Evolutionary conservation across 2,888 invertebrate species (phyloP).

Genomic region (Elaeidobius kamerunicus): DNA sequence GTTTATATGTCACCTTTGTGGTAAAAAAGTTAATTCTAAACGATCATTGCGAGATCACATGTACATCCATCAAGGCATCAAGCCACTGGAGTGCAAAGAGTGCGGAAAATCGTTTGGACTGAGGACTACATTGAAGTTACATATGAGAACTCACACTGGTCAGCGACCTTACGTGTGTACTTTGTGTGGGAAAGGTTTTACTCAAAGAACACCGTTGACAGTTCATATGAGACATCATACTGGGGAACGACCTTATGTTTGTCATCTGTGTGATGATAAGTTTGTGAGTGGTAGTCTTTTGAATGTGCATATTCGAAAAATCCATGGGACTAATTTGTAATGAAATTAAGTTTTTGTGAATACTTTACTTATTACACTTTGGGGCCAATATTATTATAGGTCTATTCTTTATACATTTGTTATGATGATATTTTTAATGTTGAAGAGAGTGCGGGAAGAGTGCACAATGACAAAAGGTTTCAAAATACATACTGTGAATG

Average conservation of each 20-base stretch:
- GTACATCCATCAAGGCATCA: conserved; percentile 46
- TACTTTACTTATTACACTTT: too few species aligned
- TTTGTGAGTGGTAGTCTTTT: conserved; percentile 43
- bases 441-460: background rate
- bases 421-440: background rate
- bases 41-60: conserved; percentile 43
- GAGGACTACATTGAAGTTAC: conserved; percentile 46
- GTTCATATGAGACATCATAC: conserved; percentile 42
- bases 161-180: conserved; percentile 44
- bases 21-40: conserved; percentile 43
- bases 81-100: conserved; percentile 43
- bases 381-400: too few species aligned
- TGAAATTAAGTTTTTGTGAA: background rate
- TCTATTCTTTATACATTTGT: too few species aligned
- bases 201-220: conserved; percentile 41
- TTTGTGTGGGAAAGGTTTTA: conserved; percentile 42
- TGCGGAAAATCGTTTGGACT: conserved; percentile 47
- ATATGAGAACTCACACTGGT: conserved; percentile 47
- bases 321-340: conserved; percentile 32
- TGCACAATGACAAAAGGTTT: too few species aligned
- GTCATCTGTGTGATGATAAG: conserved; percentile 38
- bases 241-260: conserved; percentile 42
- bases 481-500: too few species aligned
- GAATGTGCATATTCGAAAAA: conserved; percentile 38
- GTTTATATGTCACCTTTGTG: conserved; percentile 42